A percentile compares a stretch with the other conserved stretches of the same genome.
phyloP scores from a whole-genome alignment of 2,888 invertebrate species.

The Salpingus planirostris region DNA sequence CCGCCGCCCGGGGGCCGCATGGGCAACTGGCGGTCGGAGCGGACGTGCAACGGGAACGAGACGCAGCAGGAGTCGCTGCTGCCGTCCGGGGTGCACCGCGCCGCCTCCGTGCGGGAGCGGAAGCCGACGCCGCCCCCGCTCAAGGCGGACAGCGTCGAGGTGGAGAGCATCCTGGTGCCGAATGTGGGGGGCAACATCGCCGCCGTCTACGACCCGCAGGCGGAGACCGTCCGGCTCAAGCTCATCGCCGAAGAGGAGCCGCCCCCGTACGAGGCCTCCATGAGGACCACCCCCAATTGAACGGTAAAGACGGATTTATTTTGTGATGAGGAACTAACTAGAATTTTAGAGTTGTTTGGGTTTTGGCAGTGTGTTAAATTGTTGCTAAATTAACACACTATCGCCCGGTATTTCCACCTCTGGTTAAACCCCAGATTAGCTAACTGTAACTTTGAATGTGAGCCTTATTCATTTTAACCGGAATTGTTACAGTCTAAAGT shows the following conservation, averaged over 20 bases:
- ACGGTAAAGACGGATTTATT: no score
- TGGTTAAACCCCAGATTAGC: no score
- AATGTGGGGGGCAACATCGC: slow-evolving; percentile 23
- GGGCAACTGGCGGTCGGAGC: slow-evolving; percentile 56
- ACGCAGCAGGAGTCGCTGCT: slow-evolving; percentile 51
- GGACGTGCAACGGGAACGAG: slow-evolving; percentile 68
- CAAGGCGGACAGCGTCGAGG: slow-evolving; percentile 49
- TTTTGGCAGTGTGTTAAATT: no score
- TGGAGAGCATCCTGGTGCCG: slow-evolving; percentile 48
- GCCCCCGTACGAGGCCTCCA: slow-evolving; percentile 28
- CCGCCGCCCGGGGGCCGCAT: slow-evolving; percentile 30
- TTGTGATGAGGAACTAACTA: no score
- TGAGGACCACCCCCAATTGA: no score
- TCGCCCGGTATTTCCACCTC: no score
- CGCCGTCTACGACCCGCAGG: slow-evolving; percentile 38
- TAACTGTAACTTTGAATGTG: no score
- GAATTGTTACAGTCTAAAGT: no score
- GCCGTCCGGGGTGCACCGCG: slow-evolving; percentile 46
- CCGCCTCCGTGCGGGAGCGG: slow-evolving; percentile 44
- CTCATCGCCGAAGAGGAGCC: slow-evolving; percentile 41
- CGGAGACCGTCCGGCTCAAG: slow-evolving; percentile 40
- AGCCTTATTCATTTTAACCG: no score
- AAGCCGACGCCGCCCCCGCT: slow-evolving; percentile 29
- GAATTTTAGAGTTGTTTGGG: no score
- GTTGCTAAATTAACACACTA: no score